Conservation (phyloP, 2,113 vertebrate genomes). For the Petroica traversi region DNA sequence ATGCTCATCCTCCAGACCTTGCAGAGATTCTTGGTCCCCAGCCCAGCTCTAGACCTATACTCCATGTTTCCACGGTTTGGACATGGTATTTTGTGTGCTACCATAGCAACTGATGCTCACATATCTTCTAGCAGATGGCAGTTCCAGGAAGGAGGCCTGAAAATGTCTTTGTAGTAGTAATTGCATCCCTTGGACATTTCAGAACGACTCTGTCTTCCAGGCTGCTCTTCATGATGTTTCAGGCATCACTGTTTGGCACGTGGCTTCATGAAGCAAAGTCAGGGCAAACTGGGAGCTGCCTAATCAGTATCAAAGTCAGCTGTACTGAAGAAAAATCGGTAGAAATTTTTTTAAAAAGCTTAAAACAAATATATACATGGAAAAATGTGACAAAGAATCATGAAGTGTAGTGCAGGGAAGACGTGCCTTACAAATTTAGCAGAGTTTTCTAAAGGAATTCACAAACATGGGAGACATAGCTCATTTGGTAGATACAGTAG, state of each 20-base stretch:
- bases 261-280: not conserved
- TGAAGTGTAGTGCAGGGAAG: not conserved
- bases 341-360: not conserved
- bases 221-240: not conserved
- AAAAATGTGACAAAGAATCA: not conserved
- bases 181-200: conserved; percentile 15
- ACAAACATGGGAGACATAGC: not conserved
- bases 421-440: not conserved
- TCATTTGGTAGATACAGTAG: not conserved
- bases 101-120: conserved; percentile 61
- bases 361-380: not conserved
- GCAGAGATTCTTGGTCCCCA: conserved; percentile 24
- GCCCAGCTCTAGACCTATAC: conserved; percentile 27
- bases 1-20: not conserved
- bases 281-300: not conserved
- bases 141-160: conserved; percentile 43
- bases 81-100: conserved; percentile 43
- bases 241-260: not conserved
- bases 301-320: not conserved
- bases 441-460: not conserved
- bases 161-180: conserved; percentile 10
- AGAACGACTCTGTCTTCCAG: not conserved
- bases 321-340: not conserved
- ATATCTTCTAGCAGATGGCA: conserved; percentile 63
- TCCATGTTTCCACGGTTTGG: conserved; percentile 27